Conservation (phyloP, 2,113 vertebrate genomes). For the Gymnarchus niloticus region DNA sequence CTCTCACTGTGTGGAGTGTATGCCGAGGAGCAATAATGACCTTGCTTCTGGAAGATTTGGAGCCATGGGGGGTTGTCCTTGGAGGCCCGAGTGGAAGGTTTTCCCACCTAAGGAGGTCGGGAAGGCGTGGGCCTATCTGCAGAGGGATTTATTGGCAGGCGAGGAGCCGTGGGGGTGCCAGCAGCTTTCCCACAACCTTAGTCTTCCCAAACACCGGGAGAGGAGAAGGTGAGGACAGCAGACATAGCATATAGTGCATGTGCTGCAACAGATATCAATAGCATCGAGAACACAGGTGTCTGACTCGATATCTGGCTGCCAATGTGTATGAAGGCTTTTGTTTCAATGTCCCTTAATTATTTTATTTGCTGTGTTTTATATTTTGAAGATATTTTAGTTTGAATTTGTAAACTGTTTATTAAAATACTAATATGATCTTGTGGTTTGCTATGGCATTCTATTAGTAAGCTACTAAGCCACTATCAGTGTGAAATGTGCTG, state of each 20-base stretch:
- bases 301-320: background rate
- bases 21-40: constrained; percentile 50
- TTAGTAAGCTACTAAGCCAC: background rate
- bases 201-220: constrained; percentile 20
- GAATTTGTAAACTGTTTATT: background rate
- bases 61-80: constrained; percentile 46
- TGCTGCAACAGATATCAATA: constrained; percentile 1
- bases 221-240: constrained; percentile 19
- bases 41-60: constrained; percentile 35
- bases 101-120: constrained; percentile 42
- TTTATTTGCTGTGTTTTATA: background rate
- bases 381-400: background rate
- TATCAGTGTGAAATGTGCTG: background rate
- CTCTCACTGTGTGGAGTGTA: constrained; percentile 38
- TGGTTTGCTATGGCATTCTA: background rate
- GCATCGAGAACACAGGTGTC: background rate
- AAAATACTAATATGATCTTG: background rate
- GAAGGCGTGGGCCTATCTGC: constrained; percentile 39
- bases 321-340: background rate
- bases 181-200: constrained; percentile 39
- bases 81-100: constrained; percentile 28
- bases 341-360: background rate
- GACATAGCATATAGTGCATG: background rate
- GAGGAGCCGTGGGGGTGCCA: constrained; percentile 37
- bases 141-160: constrained; percentile 28